phyloP scores from a whole-genome alignment of 2,113 vertebrate species.

The Chascanopsetta lugubris region DNA sequence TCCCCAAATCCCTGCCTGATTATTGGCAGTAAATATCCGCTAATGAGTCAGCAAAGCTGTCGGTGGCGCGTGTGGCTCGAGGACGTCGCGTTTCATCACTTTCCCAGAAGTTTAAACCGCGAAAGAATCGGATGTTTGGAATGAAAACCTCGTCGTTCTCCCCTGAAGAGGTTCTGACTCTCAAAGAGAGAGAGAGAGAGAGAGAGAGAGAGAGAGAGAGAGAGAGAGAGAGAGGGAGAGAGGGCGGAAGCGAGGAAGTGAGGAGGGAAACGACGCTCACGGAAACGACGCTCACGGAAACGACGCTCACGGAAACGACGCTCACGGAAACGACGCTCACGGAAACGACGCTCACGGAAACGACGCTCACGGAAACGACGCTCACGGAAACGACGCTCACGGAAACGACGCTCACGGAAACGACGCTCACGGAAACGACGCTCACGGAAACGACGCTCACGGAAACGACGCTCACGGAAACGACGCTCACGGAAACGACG shows the following conservation, averaged over 20 bases:
- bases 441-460: no score
- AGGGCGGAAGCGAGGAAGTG: not conserved
- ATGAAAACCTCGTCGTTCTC: conserved; percentile 1
- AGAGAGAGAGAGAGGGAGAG: conserved; percentile 31
- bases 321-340: no score
- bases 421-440: no score
- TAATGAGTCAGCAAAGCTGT: conserved; percentile 10
- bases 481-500: no score
- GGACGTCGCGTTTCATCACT: not conserved
- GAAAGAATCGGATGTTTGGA: conserved; percentile 3
- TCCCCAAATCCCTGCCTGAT: conserved; percentile 20
- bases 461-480: no score
- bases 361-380: no score
- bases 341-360: no score
- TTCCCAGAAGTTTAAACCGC: conserved; percentile 1
- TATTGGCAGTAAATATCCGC: conserved; percentile 23
- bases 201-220: not conserved
- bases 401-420: no score
- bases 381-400: no score
- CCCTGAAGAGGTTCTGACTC: conserved; percentile 9
- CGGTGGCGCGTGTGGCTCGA: no score
- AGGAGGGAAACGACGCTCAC: not conserved
- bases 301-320: no score
- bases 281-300: no score
- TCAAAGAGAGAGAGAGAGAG: conserved; percentile 17